Evolutionary conservation across 2,888 invertebrate genomes (phyloP).

Genomic region (Maniola hyperantus): DNA sequence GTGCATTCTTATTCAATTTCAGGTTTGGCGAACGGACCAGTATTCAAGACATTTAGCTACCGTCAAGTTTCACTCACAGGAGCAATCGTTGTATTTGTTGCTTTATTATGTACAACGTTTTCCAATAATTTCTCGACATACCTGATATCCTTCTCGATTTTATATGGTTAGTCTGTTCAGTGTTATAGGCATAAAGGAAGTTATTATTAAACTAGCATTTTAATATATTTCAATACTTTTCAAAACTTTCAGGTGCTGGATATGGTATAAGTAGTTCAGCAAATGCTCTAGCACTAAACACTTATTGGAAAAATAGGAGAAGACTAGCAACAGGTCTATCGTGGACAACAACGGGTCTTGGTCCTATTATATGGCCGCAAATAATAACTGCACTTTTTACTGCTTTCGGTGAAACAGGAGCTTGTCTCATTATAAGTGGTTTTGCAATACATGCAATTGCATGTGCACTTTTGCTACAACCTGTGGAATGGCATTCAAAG

Average conservation of each 20-base stretch:
- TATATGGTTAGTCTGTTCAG: conserved; percentile 83
- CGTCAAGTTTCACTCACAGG: conserved; percentile 86
- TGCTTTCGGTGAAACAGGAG: conserved; percentile 84
- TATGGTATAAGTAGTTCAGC: conserved; percentile 86
- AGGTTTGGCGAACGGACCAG: conserved; percentile 88
- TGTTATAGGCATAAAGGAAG: background rate
- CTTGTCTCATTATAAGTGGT: conserved; percentile 85
- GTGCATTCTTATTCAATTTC: conserved; percentile 47
- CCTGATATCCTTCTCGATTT: conserved; percentile 84
- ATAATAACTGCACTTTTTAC: conserved; percentile 85
- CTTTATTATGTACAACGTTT: conserved; percentile 83
- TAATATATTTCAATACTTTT: conserved; percentile 1
- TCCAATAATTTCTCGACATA: conserved; percentile 85
- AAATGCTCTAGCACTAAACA: conserved; percentile 87
- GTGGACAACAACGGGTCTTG: conserved; percentile 88
- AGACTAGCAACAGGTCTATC: conserved; percentile 87
- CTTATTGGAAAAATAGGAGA: conserved; percentile 87
- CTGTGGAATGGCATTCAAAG: conserved; percentile 88
- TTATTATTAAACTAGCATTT: background rate
- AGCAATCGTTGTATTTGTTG: conserved; percentile 81
- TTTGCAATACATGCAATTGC: conserved; percentile 86
- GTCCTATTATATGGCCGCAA: conserved; percentile 88
- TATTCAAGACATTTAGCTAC: conserved; percentile 86
- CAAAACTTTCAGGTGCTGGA: conserved; percentile 79
- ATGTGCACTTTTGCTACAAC: conserved; percentile 86